Conservation (phyloP, 2,888 invertebrate genomes). For the Pyralis farinalis region DNA sequence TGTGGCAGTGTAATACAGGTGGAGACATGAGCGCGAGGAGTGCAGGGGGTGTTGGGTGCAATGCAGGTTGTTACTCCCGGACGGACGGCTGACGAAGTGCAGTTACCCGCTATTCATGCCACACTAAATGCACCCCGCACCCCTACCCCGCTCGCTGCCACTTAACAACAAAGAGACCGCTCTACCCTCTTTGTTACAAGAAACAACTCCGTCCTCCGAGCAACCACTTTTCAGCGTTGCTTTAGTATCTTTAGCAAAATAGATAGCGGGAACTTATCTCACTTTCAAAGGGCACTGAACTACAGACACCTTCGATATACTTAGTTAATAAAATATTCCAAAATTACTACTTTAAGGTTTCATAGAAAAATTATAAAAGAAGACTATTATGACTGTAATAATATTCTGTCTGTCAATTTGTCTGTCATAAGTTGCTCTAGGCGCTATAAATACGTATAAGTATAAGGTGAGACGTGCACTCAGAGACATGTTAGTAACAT, state of each 20-base stretch:
- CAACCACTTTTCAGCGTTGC: conserved; percentile 63
- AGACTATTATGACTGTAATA: too few relatives aligned
- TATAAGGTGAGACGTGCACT: too few relatives aligned
- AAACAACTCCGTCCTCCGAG: conserved; percentile 58
- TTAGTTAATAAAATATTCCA: too few relatives aligned
- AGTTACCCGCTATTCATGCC: conserved; percentile 74
- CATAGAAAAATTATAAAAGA: too few relatives aligned
- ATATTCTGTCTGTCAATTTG: too few relatives aligned
- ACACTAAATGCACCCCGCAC: conserved; percentile 66
- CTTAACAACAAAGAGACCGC: conserved; percentile 78
- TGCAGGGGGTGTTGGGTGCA: conserved; percentile 42
- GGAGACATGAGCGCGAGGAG: conserved; percentile 37
- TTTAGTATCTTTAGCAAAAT: conserved; percentile 44
- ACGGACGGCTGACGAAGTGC: conserved; percentile 75
- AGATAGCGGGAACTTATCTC: conserved; percentile 39
- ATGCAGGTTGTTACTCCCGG: conserved; percentile 71
- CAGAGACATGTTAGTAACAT: too few relatives aligned
- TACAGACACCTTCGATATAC: too few relatives aligned
- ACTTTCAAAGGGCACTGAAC: neutral
- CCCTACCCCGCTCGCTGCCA: conserved; percentile 53
- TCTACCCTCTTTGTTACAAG: conserved; percentile 76
- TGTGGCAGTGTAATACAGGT: conserved; percentile 24
- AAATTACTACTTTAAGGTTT: too few relatives aligned
- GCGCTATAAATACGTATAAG: too few relatives aligned
- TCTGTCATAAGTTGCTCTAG: too few relatives aligned